These are phyloP conservation scores for Holothuria scabra DNA, from an alignment of 53 echinoderm and acorn worm species.

Conservation along the genomic window DNA sequence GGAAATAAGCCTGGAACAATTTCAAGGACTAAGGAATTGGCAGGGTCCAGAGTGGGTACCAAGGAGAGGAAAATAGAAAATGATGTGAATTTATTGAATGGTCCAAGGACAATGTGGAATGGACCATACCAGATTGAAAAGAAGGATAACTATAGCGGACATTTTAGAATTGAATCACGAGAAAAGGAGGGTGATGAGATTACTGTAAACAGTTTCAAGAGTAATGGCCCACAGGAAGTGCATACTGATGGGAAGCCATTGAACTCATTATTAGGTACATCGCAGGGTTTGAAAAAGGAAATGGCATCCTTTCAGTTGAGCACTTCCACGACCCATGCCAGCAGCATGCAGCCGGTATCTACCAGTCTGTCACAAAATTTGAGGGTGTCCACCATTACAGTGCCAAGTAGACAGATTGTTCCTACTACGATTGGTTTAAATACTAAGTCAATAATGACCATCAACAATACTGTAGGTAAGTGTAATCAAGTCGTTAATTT, in stretches of 20 bases:
- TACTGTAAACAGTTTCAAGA: too few relatives aligned
- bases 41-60: background rate
- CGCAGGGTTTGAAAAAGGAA: constrained; percentile 8
- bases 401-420: constrained; percentile 54
- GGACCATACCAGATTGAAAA: background rate
- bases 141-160: too few relatives aligned
- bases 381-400: constrained; percentile 60
- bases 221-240: too few relatives aligned
- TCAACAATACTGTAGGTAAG: constrained; percentile 41
- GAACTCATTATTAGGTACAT: background rate
- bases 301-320: background rate
- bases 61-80: background rate
- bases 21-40: constrained; percentile 20
- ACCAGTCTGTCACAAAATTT: constrained; percentile 47
- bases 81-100: constrained; percentile 2
- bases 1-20: background rate
- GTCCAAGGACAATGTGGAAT: constrained; percentile 4
- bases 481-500: too few relatives aligned
- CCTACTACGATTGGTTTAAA: background rate
- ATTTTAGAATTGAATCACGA: too few relatives aligned
- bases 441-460: background rate
- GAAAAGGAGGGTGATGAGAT: too few relatives aligned
- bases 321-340: background rate
- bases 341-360: constrained; percentile 43
- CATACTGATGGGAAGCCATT: too few relatives aligned